phyloP scores from a whole-genome alignment of 2,888 invertebrate species.

The Neoitamus cyanurus region DNA sequence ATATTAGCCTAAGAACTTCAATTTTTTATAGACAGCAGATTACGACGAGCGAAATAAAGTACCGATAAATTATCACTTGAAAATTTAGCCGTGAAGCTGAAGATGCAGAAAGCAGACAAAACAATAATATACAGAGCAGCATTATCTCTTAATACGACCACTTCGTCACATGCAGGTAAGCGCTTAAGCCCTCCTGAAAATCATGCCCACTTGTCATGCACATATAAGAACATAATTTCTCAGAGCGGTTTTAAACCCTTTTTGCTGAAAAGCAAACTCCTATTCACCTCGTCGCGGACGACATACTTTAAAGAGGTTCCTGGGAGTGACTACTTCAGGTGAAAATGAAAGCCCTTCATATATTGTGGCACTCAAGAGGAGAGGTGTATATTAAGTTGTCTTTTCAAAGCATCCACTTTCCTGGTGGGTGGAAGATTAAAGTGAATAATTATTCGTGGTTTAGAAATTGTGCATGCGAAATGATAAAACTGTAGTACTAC shows the following conservation, averaged over 20 bases:
- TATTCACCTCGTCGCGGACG: background rate
- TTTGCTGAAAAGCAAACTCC: constrained; percentile 1
- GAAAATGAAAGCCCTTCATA: constrained; percentile 5
- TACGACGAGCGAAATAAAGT: background rate
- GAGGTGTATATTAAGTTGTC: constrained; percentile 5
- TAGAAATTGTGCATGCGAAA: constrained; percentile 1
- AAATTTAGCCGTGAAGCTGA: background rate
- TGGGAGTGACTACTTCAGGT: constrained; percentile 1
- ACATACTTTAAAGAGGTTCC: constrained; percentile 1
- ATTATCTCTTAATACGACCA: constrained; percentile 5
- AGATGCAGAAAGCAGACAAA: background rate
- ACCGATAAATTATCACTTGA: background rate
- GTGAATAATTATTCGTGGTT: background rate
- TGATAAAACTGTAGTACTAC: background rate
- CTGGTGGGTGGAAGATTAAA: background rate
- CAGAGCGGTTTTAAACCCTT: constrained; percentile 5
- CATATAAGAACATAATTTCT: constrained; percentile 1
- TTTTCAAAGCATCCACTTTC: constrained; percentile 1
- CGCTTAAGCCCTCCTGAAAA: background rate
- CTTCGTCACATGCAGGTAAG: constrained; percentile 5
- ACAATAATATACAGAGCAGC: background rate
- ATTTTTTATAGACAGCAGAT: background rate
- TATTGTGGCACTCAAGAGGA: background rate
- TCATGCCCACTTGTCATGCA: constrained; percentile 5
- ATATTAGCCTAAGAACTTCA: background rate